Conservation (phyloP, 2,797 vertebrate genomes). For the Platyrinchus mystaceus region DNA sequence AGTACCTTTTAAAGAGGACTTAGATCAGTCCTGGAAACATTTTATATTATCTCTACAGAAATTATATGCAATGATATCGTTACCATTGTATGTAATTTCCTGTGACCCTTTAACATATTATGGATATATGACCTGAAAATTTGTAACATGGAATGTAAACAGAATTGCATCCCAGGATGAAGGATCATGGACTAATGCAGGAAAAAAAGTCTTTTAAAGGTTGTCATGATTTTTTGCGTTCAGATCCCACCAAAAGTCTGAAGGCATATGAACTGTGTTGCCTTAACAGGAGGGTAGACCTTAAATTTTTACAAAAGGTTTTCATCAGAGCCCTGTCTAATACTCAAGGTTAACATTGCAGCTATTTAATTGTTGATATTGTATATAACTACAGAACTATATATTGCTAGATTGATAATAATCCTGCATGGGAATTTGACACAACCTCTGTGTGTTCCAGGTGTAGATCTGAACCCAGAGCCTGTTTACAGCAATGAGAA, state of each 20-base stretch:
- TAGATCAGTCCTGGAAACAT: neutral
- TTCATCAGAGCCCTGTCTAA: neutral
- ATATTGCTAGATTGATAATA: neutral
- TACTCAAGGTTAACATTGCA: neutral
- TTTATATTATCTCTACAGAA: neutral
- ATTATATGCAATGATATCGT: neutral
- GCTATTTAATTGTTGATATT: rapidly evolving
- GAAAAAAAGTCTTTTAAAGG: neutral
- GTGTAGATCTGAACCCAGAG: neutral
- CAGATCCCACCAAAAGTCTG: neutral
- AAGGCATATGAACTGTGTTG: rapidly evolving
- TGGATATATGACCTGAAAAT: neutral
- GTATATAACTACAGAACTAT: neutral
- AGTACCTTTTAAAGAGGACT: neutral
- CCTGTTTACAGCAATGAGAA: neutral
- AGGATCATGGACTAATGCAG: neutral
- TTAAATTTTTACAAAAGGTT: neutral
- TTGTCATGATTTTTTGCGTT: neutral
- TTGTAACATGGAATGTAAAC: neutral
- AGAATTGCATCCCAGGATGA: neutral
- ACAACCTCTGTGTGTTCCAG: neutral
- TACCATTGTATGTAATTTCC: neutral
- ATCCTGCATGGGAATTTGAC: neutral
- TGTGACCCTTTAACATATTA: neutral
- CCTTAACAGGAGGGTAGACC: neutral